Base-by-base conservation (phyloP, 1,140 invertebrate genomes). In the Caenorhabditis tropicalis region DNA sequence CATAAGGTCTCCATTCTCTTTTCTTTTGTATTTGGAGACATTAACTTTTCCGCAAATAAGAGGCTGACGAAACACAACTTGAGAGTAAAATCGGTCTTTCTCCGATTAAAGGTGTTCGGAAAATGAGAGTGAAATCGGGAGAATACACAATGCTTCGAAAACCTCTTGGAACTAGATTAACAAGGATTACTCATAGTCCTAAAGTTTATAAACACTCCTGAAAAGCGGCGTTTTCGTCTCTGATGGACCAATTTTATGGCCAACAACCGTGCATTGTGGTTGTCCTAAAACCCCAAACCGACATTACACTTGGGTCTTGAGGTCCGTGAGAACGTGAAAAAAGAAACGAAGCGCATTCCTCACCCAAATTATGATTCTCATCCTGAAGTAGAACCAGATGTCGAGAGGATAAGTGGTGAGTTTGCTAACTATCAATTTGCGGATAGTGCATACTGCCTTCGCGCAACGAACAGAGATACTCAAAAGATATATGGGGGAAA, bases 31-130 rank as follows among this genome's bases (percentile, higher is more conserved):
- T 43, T 74, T 43, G 33, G 33, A 43, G 65, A 43, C 33, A 74
- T 74, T 74, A 74, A 74, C 65, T 74, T 74, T 43, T 74, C 65
- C 65, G 65, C 65, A 74, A 74, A 74, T 74, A 74, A 74, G 33
- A 74, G 19, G 36, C 24, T 46, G 65, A 74, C 65, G 65, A 74
- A 74, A 74, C 36, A 74, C 65, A 74, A 74, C 65, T 74, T 46
- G 65, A 74, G 65, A 74, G 65, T 74, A 74, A 74, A 43, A 74
- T 31, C 58, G 65, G 65, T 46, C 36, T 74, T n/a, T n/a, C 36
- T 74, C n/a, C 65, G 65, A 74, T 74, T 74, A 74, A 74, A 74
- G 36, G 65, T 74, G 65, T 74, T 74, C 65, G 36, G 19, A 43
- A 74, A 74, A 74, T 74, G 65, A 43, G 65, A 74, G 36, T 43